Base-by-base conservation (phyloP, 2,797 vertebrate genomes). In the Myotis myotis region DNA sequence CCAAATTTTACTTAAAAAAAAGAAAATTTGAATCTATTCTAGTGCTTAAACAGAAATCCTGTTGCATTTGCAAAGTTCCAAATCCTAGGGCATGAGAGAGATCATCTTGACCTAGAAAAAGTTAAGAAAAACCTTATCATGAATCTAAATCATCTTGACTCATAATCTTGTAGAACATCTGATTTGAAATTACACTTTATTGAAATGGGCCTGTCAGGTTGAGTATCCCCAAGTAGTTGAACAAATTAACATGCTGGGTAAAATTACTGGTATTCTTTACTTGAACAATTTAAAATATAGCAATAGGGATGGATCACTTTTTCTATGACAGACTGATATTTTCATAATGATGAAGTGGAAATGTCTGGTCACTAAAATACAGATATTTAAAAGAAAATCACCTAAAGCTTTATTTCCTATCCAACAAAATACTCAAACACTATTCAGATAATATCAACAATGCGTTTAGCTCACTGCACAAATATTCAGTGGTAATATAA, bases 1-100 rank as follows among this genome's bases (percentile, higher is more conserved):
- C 49, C 49, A 94, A 93, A 94, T 30, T 92, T 83, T 79, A 36
- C 74, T 92, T 74, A 36, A 91, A 91, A 91, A 91, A 87, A 80
- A 47, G 28, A 80, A 75, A 87, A 57, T 71, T 47, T 87, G 22
- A 41, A 85, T 49, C 20, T 66, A 47, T 71, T 66, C 51, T 41
- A 94, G 28, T 72, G 23, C 64, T 96, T 94, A 71, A 33, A 84
- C 10, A 66, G 60, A 60, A 74, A 80, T 60, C 49, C 15, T 49
- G 22, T 68, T 84, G 55, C 25, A 53, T 91, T 91, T 33, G 64
- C 55, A 83, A 47, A 72, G 23, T 75, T 88, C 38, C 41, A 28
- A 91, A 79, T 81, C 28, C 33, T 33, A 57, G 41, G 66, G 10
- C 25, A 84, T 71, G 44, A n/a, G 91, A 82, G 28, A 83, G 25